Evolutionary conservation across 2,797 vertebrate species (phyloP).

Genomic region (Pangasius krempfi): DNA sequence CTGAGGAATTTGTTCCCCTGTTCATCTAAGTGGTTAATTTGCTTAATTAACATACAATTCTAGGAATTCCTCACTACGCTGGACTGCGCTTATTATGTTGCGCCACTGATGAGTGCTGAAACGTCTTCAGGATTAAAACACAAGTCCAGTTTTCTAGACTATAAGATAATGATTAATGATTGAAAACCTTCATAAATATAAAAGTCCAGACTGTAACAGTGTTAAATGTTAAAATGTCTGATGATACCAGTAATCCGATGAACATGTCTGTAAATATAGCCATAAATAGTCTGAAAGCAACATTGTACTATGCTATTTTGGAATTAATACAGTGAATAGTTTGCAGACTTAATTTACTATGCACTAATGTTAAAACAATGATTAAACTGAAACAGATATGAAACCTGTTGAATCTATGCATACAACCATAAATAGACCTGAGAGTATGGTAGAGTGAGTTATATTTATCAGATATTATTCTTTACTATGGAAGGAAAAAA

Average conservation of each 20-base stretch:
- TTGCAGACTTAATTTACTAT: constrained; percentile 35
- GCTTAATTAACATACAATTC: background rate
- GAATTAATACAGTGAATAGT: constrained; percentile 43
- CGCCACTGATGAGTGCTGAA: background rate
- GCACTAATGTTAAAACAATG: constrained; percentile 33
- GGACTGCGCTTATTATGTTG: background rate
- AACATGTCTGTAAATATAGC: constrained; percentile 31
- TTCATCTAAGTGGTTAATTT: background rate
- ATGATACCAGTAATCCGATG: constrained; percentile 24
- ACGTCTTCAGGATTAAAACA: constrained; percentile 1
- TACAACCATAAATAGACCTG: constrained; percentile 62
- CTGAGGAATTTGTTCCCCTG: background rate
- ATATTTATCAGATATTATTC: constrained; percentile 37
- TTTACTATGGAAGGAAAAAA: constrained; percentile 22
- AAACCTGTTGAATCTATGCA: constrained; percentile 51
- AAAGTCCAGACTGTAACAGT: constrained; percentile 34
- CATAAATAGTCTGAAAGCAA: constrained; percentile 51
- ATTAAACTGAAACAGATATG: constrained; percentile 33
- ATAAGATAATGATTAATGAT: background rate
- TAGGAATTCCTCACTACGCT: background rate
- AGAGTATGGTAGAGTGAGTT: constrained; percentile 50
- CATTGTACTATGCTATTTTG: constrained; percentile 16
- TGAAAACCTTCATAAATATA: constrained; percentile 3
- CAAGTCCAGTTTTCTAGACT: background rate
- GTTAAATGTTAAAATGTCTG: constrained; percentile 36